Evolutionary conservation across 1,140 invertebrate species (phyloP).

Genomic region (Anastrepha obliqua): DNA sequence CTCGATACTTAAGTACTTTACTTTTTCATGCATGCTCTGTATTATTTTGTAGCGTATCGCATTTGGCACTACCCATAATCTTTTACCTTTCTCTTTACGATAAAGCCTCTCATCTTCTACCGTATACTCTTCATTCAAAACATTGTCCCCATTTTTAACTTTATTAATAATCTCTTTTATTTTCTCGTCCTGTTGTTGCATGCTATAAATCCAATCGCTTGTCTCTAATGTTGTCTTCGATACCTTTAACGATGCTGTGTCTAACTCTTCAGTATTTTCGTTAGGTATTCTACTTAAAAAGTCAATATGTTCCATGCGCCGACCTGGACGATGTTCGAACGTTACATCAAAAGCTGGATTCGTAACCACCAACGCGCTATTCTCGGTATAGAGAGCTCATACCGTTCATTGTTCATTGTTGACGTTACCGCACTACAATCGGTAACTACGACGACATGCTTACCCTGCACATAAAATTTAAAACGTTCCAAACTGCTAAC

Average conservation of each 20-base stretch:
- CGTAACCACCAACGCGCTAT: constrained; percentile 70
- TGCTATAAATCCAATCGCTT: constrained; percentile 44
- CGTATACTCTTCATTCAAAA: constrained; percentile 11
- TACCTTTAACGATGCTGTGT: too few species aligned
- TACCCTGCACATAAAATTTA: too few species aligned
- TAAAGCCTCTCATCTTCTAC: constrained; percentile 49
- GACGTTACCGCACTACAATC: constrained; percentile 69
- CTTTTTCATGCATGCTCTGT: too few species aligned
- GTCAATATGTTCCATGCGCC: too few species aligned
- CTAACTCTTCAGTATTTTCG: too few species aligned
- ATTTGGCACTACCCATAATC: constrained; percentile 56
- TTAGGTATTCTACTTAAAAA: too few species aligned
- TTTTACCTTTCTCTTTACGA: constrained; percentile 20
- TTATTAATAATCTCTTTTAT: constrained; percentile 28
- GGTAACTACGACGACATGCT: constrained; percentile 67
- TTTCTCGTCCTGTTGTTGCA: constrained; percentile 47
- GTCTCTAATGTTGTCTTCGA: too few species aligned
- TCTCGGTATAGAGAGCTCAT: constrained; percentile 62
- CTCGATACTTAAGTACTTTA: too few species aligned
- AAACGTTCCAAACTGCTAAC: constrained; percentile 64
- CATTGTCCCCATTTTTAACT: constrained; percentile 1
- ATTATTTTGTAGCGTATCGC: too few species aligned
- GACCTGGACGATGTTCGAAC: constrained; percentile 56
- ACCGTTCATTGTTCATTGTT: constrained; percentile 64
- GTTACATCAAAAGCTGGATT: constrained; percentile 57